Conservation (phyloP, 2,888 invertebrate genomes). For the Platycnemis pennipes region DNA sequence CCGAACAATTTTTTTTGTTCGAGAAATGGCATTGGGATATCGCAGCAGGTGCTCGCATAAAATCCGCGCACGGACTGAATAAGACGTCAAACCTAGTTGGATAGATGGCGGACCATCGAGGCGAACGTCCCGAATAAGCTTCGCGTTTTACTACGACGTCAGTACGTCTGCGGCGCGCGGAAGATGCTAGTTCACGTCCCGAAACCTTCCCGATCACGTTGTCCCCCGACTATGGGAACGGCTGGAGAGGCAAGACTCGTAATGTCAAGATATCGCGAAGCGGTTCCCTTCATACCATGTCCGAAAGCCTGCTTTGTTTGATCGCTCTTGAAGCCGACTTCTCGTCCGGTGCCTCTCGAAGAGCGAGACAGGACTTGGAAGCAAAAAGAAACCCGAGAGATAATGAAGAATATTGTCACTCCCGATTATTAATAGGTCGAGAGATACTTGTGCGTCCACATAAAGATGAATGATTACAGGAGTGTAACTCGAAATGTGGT, state of each 20-base stretch:
- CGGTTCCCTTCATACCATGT: too few relatives aligned
- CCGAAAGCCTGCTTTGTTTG: too few relatives aligned
- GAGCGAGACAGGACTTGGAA: too few relatives aligned
- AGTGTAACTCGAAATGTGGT: too few relatives aligned
- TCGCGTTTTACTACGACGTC: conserved; percentile 10
- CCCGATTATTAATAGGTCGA: neutral
- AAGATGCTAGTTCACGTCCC: neutral
- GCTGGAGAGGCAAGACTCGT: neutral
- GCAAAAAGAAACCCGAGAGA: neutral
- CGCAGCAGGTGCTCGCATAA: conserved; percentile 53
- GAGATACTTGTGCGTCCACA: neutral
- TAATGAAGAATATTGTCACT: conserved; percentile 1
- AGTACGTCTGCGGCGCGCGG: neutral
- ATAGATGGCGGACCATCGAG: neutral
- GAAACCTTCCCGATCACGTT: neutral
- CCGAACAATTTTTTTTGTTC: conserved; percentile 29
- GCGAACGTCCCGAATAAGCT: neutral
- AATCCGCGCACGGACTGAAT: conserved; percentile 44
- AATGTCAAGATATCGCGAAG: neutral
- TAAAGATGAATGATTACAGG: neutral
- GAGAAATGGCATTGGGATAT: neutral
- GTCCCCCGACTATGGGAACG: neutral
- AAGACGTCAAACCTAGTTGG: conserved; percentile 38
- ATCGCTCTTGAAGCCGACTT: too few relatives aligned
- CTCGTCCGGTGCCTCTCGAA: too few relatives aligned